Evolutionary conservation across 2,888 invertebrate genomes (phyloP).

Genomic region (Steinernema scapterisci): DNA sequence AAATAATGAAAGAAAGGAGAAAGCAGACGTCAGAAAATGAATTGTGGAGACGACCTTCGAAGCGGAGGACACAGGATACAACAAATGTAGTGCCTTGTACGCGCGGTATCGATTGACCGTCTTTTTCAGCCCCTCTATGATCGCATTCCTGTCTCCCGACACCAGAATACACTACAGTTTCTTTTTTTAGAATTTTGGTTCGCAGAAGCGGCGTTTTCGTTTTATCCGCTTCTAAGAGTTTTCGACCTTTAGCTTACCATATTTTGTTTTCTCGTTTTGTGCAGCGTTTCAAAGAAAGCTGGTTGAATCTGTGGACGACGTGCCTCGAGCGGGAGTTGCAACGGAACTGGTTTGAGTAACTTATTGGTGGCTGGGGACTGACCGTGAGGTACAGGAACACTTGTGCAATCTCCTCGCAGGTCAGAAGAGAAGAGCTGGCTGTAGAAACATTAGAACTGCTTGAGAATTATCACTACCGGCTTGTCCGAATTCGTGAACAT

Average conservation of each 20-base stretch:
- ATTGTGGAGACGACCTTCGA: not conserved
- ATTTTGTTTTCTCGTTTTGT: slow-evolving; percentile 46
- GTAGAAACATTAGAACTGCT: not conserved
- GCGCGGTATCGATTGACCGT: too few species aligned
- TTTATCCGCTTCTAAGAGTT: too few species aligned
- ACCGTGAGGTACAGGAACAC: slow-evolving; percentile 49
- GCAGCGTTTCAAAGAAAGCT: slow-evolving; percentile 47
- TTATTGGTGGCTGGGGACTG: slow-evolving; percentile 41
- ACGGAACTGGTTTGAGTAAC: slow-evolving; percentile 44
- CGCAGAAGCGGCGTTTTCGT: too few species aligned
- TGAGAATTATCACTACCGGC: slow-evolving; percentile 35
- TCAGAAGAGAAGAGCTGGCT: slow-evolving; percentile 44
- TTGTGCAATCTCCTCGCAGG: slow-evolving; percentile 50
- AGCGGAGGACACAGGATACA: slow-evolving; percentile 20
- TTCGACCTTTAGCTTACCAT: too few species aligned
- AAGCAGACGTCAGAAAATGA: not conserved
- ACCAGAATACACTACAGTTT: too few species aligned
- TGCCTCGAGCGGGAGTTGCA: slow-evolving; percentile 49
- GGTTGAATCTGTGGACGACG: slow-evolving; percentile 41
- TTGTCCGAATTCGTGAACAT: slow-evolving; percentile 48
- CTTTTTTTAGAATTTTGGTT: too few species aligned
- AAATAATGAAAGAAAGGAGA: not conserved
- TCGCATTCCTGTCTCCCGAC: too few species aligned
- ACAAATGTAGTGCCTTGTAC: not conserved
- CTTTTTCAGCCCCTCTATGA: too few species aligned